A percentile compares a stretch with the other conserved stretches of the same genome.
These are phyloP conservation scores for Leiothrix lutea DNA, from an alignment of 2,113 vertebrate genomes.

Conservation along the genomic window DNA sequence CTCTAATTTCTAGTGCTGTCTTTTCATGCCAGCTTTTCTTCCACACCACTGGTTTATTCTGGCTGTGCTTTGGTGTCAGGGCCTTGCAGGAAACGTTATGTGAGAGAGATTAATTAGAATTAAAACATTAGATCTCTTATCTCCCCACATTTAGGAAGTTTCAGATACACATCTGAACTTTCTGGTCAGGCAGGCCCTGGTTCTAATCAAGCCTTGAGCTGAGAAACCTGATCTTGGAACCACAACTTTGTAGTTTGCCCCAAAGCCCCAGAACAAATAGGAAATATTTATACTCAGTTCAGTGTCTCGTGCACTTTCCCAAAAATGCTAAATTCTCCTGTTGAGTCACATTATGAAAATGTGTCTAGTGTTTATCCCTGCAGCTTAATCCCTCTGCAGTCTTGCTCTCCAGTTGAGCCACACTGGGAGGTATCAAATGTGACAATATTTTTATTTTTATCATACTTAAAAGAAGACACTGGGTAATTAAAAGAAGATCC, in stretches of 20 bases:
- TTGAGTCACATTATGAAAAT: neutral
- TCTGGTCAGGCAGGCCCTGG: neutral
- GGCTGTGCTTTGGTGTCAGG: neutral
- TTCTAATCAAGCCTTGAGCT: neutral
- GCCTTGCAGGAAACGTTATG: neutral
- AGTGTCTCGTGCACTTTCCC: neutral
- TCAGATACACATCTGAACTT: neutral
- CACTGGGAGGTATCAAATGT: neutral
- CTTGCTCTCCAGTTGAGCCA: neutral
- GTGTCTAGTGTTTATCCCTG: neutral
- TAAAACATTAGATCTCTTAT: neutral
- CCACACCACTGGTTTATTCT: neutral
- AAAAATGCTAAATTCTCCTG: neutral
- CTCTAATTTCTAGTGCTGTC: neutral
- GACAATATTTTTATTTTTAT: neutral
- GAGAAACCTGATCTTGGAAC: neutral
- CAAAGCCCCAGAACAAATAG: neutral
- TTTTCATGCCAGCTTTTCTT: neutral
- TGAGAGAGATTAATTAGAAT: neutral
- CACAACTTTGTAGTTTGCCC: neutral
- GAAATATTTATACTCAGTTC: neutral
- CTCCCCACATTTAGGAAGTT: neutral
- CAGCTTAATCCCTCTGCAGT: neutral
- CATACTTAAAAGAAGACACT: neutral
- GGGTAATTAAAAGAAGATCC: neutral